These are phyloP conservation scores for Leptothorax acervorum DNA, from an alignment of 2,888 invertebrate genomes.

Conservation along the genomic window DNA sequence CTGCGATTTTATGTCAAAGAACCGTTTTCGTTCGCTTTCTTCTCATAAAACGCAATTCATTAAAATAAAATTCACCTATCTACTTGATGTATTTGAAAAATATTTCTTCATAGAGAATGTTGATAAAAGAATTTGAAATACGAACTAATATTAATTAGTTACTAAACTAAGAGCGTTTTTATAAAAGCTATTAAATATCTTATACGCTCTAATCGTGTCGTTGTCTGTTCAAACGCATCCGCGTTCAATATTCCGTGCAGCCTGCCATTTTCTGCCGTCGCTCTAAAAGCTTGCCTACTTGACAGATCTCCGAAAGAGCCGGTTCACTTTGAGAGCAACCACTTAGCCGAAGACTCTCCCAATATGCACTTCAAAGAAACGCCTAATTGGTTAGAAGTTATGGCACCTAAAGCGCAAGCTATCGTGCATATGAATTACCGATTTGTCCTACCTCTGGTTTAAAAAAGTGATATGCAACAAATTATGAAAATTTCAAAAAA, in stretches of 20 bases:
- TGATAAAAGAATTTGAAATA: neutral
- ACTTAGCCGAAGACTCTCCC: slow-evolving; percentile 51
- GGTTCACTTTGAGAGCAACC: slow-evolving; percentile 44
- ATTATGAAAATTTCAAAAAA: neutral
- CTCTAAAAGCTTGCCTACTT: slow-evolving; percentile 51
- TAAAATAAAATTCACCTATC: neutral
- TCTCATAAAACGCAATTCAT: neutral
- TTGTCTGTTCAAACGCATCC: slow-evolving; percentile 42
- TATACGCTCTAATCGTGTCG: slow-evolving; percentile 24
- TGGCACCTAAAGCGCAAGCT: slow-evolving; percentile 41
- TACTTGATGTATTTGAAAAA: neutral
- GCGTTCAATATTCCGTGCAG: slow-evolving; percentile 29
- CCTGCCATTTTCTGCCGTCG: slow-evolving; percentile 26
- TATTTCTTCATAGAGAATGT: neutral
- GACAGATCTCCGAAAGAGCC: slow-evolving; percentile 53
- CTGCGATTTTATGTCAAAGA: neutral
- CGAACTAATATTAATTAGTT: neutral
- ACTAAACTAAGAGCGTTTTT: neutral
- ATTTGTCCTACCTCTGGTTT: neutral
- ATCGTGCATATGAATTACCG: slow-evolving; percentile 29
- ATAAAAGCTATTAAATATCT: slow-evolving; percentile 16
- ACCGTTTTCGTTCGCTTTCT: neutral
- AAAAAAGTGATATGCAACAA: neutral
- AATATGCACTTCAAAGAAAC: slow-evolving; percentile 59
- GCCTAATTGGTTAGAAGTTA: slow-evolving; percentile 58